These are phyloP conservation scores for Lepidochitona cinerea DNA, from an alignment of 2,888 invertebrate species.

Conservation along the genomic window DNA sequence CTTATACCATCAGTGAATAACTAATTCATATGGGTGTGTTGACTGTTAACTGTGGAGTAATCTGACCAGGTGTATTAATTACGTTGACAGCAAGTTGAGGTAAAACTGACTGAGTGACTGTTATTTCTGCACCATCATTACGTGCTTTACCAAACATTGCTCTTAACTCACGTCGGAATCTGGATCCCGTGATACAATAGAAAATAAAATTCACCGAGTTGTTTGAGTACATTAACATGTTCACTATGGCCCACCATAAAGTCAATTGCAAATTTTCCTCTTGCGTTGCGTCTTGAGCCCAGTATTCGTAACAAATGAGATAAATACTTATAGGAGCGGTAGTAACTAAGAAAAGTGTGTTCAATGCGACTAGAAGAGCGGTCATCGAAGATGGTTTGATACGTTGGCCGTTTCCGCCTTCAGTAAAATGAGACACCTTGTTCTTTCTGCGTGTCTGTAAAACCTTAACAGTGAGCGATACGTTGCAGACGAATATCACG, in stretches of 20 bases:
- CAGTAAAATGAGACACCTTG: conserved; percentile 3
- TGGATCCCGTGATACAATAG: conserved; percentile 56
- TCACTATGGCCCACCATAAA: conserved; percentile 44
- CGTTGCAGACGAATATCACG: conserved; percentile 49
- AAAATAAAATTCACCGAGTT: conserved; percentile 53
- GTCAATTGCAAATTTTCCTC: conserved; percentile 21
- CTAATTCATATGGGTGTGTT: too few species aligned
- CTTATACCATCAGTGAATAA: too few species aligned
- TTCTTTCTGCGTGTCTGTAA: conserved; percentile 26
- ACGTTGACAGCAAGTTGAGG: too few species aligned
- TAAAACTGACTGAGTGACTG: too few species aligned
- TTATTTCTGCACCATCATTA: background rate
- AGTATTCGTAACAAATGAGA: conserved; percentile 35
- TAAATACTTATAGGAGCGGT: conserved; percentile 46
- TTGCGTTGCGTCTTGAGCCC: conserved; percentile 6
- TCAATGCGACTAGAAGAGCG: conserved; percentile 46
- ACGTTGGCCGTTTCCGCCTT: background rate
- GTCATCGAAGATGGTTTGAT: conserved; percentile 46
- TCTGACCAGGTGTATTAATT: too few species aligned
- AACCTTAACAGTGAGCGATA: conserved; percentile 46
- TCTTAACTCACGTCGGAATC: conserved; percentile 47
- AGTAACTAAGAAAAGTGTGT: conserved; percentile 47
- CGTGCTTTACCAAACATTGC: background rate
- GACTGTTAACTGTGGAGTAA: too few species aligned
- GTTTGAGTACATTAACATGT: conserved; percentile 55